Base-by-base conservation (phyloP, 2,113 vertebrate species). In the Limnothrissa miodon region DNA sequence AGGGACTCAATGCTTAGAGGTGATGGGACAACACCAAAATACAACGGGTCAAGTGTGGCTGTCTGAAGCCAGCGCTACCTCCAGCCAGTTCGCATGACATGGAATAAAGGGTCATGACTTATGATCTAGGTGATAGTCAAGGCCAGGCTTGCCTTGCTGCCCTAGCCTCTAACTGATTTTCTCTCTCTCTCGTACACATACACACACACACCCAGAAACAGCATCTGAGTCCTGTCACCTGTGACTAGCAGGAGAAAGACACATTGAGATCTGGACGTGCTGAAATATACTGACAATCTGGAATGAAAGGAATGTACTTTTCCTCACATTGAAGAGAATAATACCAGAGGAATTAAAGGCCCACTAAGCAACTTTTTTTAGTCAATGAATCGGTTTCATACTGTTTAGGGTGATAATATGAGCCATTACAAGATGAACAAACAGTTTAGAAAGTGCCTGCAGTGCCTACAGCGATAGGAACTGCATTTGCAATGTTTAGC, bases 1-100 rank as follows among this genome's bases (percentile, higher is more conserved):
- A 39, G 9, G 82, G 15, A 4, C 39, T 23, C 62, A 36, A 1
- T 39, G 33, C 42, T 46, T 46, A 3, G 80, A 36, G 36, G 29
- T 33, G 70, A 51, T 8, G 42, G 45, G 39, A 45, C 36, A 39
- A 78, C 83, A 81, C 81, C 56, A 70, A 81, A 78, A 85, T 59
- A 85, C 45, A 78, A 48, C 4, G 45, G 17, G 46, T 25, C 80
- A 81, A 80, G 62, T 46, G 45, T 36, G 39, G 42, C 44, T 82
- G 39, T 45, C 59, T 11, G 59, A 25, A 45, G 42, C 33, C 56
- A 29, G 39, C 59, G 5, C 44, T 39, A 7, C 9, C 51, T 48
- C 19, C 36, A 44, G 80, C 80, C n/a, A 59, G 51, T 39, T 23
- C 6, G 19, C 19, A 39, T 33, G 53, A 7, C 36, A 42, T n/a